phyloP scores from a whole-genome alignment of 2,113 vertebrate species.

The Eudyptes chrysolophus region DNA sequence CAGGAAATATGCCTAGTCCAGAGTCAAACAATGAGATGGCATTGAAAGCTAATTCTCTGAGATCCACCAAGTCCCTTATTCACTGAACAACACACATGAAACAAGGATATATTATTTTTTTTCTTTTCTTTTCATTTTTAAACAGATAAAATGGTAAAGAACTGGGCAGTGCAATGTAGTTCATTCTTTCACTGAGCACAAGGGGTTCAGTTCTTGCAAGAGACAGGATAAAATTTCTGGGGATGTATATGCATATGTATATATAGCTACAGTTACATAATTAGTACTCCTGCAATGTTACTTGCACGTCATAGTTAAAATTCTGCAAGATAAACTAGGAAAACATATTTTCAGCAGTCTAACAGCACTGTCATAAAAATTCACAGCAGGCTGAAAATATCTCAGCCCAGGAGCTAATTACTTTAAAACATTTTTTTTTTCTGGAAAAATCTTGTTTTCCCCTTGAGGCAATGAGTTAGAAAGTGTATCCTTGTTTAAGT shows the following conservation, averaged over 20 bases:
- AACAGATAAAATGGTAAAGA: not conserved
- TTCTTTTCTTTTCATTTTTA: not conserved
- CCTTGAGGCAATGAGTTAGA: conserved; percentile 48
- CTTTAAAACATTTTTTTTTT: conserved; percentile 23
- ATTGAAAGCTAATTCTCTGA: not conserved
- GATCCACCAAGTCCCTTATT: not conserved
- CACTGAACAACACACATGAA: not conserved
- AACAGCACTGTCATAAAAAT: conserved; percentile 61
- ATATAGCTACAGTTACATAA: not conserved
- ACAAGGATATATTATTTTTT: not conserved
- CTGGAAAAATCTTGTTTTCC: conserved; percentile 48
- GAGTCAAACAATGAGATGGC: not conserved
- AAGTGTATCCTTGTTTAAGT: conserved; percentile 47
- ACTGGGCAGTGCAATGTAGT: not conserved
- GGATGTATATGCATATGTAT: not conserved
- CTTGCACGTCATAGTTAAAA: not conserved
- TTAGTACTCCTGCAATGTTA: not conserved
- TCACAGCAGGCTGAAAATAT: conserved; percentile 57
- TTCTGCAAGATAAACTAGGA: conserved; percentile 12
- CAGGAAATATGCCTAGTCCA: not conserved
- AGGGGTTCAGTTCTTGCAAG: not conserved
- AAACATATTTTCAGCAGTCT: conserved; percentile 16
- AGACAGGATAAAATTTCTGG: not conserved
- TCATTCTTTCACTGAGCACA: not conserved
- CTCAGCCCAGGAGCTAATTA: conserved; percentile 62